A percentile compares a stretch with the other conserved stretches of the same genome.
Evolutionary conservation across 2,888 invertebrate genomes (phyloP).

Genomic region (Polyommatus iphigenia): DNA sequence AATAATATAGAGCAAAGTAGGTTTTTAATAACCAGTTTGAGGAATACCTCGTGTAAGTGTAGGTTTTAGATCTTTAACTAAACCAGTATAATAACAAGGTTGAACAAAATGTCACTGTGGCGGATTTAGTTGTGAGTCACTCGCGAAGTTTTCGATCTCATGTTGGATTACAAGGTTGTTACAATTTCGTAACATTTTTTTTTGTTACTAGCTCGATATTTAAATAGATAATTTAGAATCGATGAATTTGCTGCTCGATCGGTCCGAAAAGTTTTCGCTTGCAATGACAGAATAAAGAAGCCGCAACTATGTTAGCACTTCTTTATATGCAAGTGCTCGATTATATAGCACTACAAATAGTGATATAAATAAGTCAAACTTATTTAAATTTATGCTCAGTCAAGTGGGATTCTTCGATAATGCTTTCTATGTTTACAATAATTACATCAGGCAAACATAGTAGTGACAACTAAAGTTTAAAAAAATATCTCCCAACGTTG

Average conservation of each 20-base stretch:
- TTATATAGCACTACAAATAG: no score
- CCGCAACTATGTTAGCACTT: no score
- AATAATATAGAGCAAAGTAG: background rate
- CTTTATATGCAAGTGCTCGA: no score
- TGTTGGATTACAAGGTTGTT: slow-evolving; percentile 21
- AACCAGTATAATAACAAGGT: slow-evolving; percentile 15
- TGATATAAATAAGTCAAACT: no score
- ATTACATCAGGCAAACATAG: no score
- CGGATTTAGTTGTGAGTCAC: slow-evolving; percentile 24
- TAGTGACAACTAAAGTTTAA: no score
- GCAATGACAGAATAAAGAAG: no score
- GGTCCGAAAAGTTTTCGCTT: no score
- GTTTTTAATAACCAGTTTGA: background rate
- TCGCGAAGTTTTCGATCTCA: slow-evolving; percentile 20
- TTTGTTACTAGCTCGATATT: slow-evolving; percentile 5
- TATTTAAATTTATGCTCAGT: no score
- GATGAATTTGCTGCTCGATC: no score
- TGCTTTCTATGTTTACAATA: no score
- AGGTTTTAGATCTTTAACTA: slow-evolving; percentile 17
- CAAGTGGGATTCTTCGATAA: no score
- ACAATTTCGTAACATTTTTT: slow-evolving; percentile 25
- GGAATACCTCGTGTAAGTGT: background rate
- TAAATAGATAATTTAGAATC: background rate
- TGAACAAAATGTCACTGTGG: slow-evolving; percentile 18
- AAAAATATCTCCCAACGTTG: background rate